Evolutionary conservation across 2,113 vertebrate species (phyloP).

Genomic region (Tor tambroides): DNA sequence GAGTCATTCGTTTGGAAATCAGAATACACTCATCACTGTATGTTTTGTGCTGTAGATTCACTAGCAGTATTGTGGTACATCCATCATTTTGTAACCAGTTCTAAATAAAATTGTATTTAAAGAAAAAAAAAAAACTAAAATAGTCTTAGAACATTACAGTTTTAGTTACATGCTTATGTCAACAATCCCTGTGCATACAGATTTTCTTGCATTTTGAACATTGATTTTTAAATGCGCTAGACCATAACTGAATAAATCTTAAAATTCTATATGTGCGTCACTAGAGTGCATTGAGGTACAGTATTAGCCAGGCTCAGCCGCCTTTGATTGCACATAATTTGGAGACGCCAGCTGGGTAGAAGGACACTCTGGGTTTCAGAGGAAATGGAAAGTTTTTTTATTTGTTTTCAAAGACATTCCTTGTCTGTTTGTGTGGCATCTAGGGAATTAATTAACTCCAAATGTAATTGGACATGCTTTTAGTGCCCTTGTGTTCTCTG

Average conservation of each 20-base stretch:
- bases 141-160: background rate
- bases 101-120: background rate
- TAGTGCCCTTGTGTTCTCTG: background rate
- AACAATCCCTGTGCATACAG: background rate
- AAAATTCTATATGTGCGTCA: background rate
- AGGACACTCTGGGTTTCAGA: background rate
- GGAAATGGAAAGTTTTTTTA: slow-evolving; percentile 25
- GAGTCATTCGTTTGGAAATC: background rate
- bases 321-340: background rate
- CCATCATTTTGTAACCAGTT: background rate
- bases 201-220: too few species aligned
- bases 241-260: background rate
- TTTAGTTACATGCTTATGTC: background rate
- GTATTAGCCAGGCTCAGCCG: background rate
- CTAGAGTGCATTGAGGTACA: background rate
- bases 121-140: background rate
- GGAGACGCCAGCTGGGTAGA: background rate
- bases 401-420: slow-evolving; percentile 39
- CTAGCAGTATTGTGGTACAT: background rate
- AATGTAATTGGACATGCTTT: slow-evolving; percentile 13
- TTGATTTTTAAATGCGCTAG: background rate
- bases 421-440: background rate
- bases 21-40: background rate
- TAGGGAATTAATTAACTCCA: slow-evolving; percentile 31
- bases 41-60: background rate